phyloP scores from a whole-genome alignment of 2,888 invertebrate species.

The Patella depressa region DNA sequence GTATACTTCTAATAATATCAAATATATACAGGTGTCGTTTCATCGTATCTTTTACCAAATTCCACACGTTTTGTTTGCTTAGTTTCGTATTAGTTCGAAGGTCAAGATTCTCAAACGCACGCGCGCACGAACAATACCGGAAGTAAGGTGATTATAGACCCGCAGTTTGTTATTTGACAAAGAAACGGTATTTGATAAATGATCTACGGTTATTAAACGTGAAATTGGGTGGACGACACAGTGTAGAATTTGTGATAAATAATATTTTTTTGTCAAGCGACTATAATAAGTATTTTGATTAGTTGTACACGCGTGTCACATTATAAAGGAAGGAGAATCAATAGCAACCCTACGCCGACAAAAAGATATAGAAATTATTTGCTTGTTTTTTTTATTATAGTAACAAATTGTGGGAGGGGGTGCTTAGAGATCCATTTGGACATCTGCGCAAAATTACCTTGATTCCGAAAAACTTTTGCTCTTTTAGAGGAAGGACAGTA shows the following conservation, averaged over 20 bases:
- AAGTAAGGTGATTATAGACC: constrained; percentile 7
- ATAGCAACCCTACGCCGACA: too few relatives aligned
- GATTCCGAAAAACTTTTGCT: too few relatives aligned
- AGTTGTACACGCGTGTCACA: not conserved
- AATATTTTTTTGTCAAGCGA: not conserved
- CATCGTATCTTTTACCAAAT: not conserved
- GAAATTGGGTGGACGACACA: not conserved
- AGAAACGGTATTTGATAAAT: constrained; percentile 3
- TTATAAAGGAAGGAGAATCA: not conserved
- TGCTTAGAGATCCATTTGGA: too few relatives aligned
- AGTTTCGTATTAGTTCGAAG: not conserved
- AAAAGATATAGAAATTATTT: too few relatives aligned
- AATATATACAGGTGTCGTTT: constrained; percentile 1
- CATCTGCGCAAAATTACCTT: too few relatives aligned
- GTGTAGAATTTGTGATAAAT: constrained; percentile 7
- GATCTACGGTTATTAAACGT: not conserved
- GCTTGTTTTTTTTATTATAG: too few relatives aligned
- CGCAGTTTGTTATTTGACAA: constrained; percentile 1
- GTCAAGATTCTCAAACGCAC: constrained; percentile 5
- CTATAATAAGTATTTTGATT: not conserved
- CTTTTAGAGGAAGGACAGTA: too few relatives aligned
- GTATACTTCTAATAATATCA: constrained; percentile 7
- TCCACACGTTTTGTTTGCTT: constrained; percentile 7
- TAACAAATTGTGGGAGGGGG: too few relatives aligned
- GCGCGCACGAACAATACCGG: constrained; percentile 7